These are phyloP conservation scores for Boloria euphrosyne DNA, from an alignment of 2,888 invertebrate genomes.

Conservation along the genomic window DNA sequence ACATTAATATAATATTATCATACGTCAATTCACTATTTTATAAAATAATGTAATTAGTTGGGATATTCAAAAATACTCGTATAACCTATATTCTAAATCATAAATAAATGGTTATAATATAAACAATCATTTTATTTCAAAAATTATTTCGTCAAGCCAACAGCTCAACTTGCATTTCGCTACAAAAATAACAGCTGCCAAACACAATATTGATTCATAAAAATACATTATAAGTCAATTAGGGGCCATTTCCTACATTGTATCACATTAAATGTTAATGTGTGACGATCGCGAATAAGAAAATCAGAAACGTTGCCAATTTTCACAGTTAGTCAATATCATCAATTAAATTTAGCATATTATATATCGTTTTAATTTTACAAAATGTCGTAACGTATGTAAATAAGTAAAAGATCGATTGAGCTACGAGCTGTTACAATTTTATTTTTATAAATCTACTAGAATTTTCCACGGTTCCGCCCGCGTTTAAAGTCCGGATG, in stretches of 20 bases:
- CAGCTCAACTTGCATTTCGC: neutral
- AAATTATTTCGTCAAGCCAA: too few relatives aligned
- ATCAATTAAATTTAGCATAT: conserved; percentile 35
- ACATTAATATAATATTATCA: too few relatives aligned
- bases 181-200: neutral
- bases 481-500: too few relatives aligned
- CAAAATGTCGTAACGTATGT: conserved; percentile 10
- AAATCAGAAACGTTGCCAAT: conserved; percentile 33
- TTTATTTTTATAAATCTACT: neutral
- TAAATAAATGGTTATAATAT: too few relatives aligned
- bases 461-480: too few relatives aligned
- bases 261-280: conserved; percentile 16
- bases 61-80: too few relatives aligned
- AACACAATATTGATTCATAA: conserved; percentile 7
- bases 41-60: too few relatives aligned
- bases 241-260: conserved; percentile 17
- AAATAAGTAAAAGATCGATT: neutral
- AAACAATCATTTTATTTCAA: too few relatives aligned
- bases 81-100: too few relatives aligned
- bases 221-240: conserved; percentile 22
- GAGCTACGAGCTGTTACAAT: neutral
- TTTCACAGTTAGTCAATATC: conserved; percentile 33
- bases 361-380: conserved; percentile 8
- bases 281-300: conserved; percentile 14
- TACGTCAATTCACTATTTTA: too few relatives aligned